These are phyloP conservation scores for Drosophila oshimai DNA, from an alignment of 1,140 invertebrate genomes.

Conservation along the genomic window DNA sequence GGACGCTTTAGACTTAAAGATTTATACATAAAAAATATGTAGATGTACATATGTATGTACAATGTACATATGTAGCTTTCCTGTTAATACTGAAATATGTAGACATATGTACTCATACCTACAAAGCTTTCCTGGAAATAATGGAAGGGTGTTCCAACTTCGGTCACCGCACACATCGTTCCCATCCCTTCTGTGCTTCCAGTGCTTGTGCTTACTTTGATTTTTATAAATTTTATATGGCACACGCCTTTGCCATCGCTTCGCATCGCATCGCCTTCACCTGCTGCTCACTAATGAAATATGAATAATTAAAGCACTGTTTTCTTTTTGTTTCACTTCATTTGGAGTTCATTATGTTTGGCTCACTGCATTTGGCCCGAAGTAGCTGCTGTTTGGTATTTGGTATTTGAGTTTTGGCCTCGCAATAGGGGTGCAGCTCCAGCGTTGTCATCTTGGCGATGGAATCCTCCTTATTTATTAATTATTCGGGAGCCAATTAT, in stretches of 20 bases:
- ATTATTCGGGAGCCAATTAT: constrained; percentile 36
- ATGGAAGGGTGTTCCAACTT: background rate
- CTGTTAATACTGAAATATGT: no score
- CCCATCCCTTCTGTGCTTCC: background rate
- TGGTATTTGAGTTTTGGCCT: constrained; percentile 42
- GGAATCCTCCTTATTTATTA: constrained; percentile 15
- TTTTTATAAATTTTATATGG: constrained; percentile 79
- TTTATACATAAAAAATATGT: background rate
- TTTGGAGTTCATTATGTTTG: constrained; percentile 78
- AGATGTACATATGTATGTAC: background rate
- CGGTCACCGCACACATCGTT: background rate
- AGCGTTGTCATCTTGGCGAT: constrained; percentile 19
- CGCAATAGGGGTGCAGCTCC: background rate
- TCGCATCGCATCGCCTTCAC: constrained; percentile 14
- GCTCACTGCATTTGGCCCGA: constrained; percentile 36
- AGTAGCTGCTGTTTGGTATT: background rate
- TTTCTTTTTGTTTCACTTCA: constrained; percentile 75
- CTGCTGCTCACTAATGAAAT: constrained; percentile 68
- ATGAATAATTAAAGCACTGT: constrained; percentile 76
- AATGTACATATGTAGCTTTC: no score
- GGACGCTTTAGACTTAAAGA: no score
- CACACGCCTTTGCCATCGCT: constrained; percentile 35
- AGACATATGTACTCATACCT: no score
- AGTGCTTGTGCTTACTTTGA: constrained; percentile 69
- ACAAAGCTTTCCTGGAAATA: background rate